phyloP scores from a whole-genome alignment of 2,888 invertebrate species.

The Boloria euphrosyne region DNA sequence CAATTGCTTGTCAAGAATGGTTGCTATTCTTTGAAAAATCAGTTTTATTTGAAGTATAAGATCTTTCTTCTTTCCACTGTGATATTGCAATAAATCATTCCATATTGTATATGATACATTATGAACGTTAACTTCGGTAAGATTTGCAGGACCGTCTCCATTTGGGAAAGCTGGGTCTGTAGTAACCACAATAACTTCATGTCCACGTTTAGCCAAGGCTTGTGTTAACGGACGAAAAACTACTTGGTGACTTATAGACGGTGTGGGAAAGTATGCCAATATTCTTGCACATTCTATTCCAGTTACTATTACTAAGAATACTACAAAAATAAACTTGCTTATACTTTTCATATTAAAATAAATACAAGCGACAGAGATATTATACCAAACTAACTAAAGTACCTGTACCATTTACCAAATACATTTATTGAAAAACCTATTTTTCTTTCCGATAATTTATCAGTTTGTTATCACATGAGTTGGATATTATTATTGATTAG shows the following conservation, averaged over 20 bases:
- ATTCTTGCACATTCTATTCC: conserved; percentile 50
- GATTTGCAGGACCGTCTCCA: conserved; percentile 45
- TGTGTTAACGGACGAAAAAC: conserved; percentile 52
- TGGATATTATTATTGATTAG: too few relatives aligned
- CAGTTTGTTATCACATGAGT: too few relatives aligned
- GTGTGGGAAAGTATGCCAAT: conserved; percentile 53
- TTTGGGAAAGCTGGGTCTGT: conserved; percentile 47
- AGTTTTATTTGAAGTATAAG: conserved; percentile 16
- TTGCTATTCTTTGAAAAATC: conserved; percentile 29
- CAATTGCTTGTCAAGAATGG: conserved; percentile 44
- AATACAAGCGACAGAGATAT: not conserved
- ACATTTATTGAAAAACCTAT: too few relatives aligned
- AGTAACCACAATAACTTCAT: conserved; percentile 48
- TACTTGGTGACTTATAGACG: conserved; percentile 58
- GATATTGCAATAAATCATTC: conserved; percentile 25
- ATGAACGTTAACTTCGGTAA: conserved; percentile 53
- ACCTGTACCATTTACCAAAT: too few relatives aligned
- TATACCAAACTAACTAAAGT: not conserved
- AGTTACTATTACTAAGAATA: conserved; percentile 2
- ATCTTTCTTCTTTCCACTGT: conserved; percentile 18
- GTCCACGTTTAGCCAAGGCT: conserved; percentile 52
- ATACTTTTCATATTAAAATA: conserved; percentile 1
- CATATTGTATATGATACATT: conserved; percentile 49
- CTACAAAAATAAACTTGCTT: not conserved
- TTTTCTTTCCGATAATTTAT: too few relatives aligned